Evolutionary conservation across 2,113 vertebrate genomes (phyloP), one percentile per base, ranked within the genome.

Genomic region (Hippocampus guttulatus): DNA sequence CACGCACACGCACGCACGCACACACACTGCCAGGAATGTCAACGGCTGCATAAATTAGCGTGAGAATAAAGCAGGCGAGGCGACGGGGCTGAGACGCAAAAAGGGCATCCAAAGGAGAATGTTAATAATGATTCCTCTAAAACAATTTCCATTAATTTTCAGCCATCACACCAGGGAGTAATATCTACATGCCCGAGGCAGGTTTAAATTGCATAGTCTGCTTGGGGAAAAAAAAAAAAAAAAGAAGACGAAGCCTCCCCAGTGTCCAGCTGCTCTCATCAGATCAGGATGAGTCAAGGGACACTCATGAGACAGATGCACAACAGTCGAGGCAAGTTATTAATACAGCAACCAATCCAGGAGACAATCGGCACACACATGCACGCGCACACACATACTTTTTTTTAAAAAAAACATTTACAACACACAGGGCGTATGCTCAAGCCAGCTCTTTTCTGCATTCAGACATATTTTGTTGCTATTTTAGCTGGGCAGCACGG

Each of bases 91-190:
- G 83, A 86, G 88, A 86, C 86, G 90, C 91, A 85, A 88, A 93
- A 92, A 91, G 90, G 91, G 89, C 91, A 91, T 91, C 87, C 87
- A 92, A 91, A 92, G 92, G 91, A 92, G 91, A 92, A 92, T 88
- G 88, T 91, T 92, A 91, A 93, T 92, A 90, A 91, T 89, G 87
- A 93, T 90, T 90, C 90, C 90, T 85, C 90, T 90, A 91, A 93
- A 93, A 92, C 90, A 93, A 92, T 92, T 93, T 92, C 89, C 91
- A 92, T 92, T 93, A 90, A 93, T 92, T 93, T 91, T 92, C 87
- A 88, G 86, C 85, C 83, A 75, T 88, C 83, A 88, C 91, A 52
- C 87, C 77, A 12, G 91, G 91, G 91, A 93, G 87, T 91, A 90
- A 92, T 92, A 92, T 92, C 91, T 88, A 90, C 92, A 91, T 85